These are phyloP conservation scores for Cyclargus thomasi DNA, from an alignment of 1,140 invertebrate genomes.

Conservation along the genomic window DNA sequence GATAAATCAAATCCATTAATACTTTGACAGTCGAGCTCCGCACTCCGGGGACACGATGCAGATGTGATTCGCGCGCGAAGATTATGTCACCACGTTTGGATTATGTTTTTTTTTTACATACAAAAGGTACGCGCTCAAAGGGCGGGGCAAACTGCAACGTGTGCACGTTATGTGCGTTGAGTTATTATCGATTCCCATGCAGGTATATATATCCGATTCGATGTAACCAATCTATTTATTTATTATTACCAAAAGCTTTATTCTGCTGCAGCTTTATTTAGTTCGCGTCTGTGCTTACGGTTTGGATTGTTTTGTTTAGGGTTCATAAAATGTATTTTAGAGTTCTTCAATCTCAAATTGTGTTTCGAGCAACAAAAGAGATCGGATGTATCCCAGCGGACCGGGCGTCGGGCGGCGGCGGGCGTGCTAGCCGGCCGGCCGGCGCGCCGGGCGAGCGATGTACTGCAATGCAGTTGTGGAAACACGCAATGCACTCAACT, in stretches of 20 bases:
- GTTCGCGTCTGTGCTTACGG: neutral
- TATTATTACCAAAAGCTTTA: neutral
- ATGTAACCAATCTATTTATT: neutral
- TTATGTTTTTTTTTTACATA: neutral
- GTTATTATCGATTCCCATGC: no score
- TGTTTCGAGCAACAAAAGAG: conserved; percentile 19
- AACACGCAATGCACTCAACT: conserved; percentile 23
- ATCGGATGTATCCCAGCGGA: conserved; percentile 21
- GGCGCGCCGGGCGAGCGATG: conserved; percentile 20
- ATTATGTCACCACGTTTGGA: conserved; percentile 3
- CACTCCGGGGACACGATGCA: neutral
- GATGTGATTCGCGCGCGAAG: neutral
- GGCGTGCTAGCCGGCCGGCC: conserved; percentile 13
- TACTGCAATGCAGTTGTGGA: conserved; percentile 22
- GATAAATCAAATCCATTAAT: conserved; percentile 15
- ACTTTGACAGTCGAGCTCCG: conserved; percentile 8
- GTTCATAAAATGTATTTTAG: conserved; percentile 12
- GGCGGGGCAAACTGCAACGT: neutral
- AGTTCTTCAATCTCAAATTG: conserved; percentile 3
- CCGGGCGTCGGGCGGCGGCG: no score
- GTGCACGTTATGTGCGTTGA: no score
- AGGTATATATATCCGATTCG: no score
- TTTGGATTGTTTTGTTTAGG: neutral
- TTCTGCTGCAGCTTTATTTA: neutral
- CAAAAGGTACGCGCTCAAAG: neutral